Evolutionary conservation across 2,888 invertebrate species (phyloP).

Genomic region (Caenorhabditis parvicauda): DNA sequence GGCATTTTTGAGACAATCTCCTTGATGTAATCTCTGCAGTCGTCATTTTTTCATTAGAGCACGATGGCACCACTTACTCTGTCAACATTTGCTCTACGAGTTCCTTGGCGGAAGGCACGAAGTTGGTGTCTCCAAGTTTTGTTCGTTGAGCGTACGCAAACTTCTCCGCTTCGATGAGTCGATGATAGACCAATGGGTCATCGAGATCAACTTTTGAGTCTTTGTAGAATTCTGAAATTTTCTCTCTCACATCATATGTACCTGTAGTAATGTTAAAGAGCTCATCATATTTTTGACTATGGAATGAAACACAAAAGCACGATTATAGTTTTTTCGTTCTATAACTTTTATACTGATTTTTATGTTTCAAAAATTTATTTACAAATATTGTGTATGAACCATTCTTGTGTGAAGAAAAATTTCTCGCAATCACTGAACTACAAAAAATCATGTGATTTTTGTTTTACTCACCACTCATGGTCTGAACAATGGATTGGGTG

Average conservation of each 20-base stretch:
- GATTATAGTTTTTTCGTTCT: no score
- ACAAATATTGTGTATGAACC: no score
- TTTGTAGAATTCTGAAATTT: constrained; percentile 48
- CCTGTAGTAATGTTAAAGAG: no score
- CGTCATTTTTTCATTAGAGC: not conserved
- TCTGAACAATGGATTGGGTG: constrained; percentile 78
- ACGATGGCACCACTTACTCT: constrained; percentile 49
- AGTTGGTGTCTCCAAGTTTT: constrained; percentile 72
- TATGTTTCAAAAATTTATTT: no score
- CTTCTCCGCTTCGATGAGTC: constrained; percentile 84
- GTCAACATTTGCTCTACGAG: constrained; percentile 73
- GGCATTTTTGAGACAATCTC: constrained; percentile 45
- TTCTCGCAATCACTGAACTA: no score
- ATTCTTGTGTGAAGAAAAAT: no score
- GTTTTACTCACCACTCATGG: constrained; percentile 70
- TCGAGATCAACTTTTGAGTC: constrained; percentile 47
- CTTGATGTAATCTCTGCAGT: constrained; percentile 40
- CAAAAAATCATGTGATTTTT: no score
- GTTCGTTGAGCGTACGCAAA: constrained; percentile 78
- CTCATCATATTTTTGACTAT: no score
- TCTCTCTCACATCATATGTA: no score
- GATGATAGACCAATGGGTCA: constrained; percentile 73
- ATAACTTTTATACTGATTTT: no score
- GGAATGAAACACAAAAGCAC: no score
- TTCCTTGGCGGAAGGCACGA: constrained; percentile 71